A percentile compares a stretch with the other conserved stretches of the same genome.
Evolutionary conservation across 2,888 invertebrate species (phyloP).

Genomic region (Heliconius hortense): DNA sequence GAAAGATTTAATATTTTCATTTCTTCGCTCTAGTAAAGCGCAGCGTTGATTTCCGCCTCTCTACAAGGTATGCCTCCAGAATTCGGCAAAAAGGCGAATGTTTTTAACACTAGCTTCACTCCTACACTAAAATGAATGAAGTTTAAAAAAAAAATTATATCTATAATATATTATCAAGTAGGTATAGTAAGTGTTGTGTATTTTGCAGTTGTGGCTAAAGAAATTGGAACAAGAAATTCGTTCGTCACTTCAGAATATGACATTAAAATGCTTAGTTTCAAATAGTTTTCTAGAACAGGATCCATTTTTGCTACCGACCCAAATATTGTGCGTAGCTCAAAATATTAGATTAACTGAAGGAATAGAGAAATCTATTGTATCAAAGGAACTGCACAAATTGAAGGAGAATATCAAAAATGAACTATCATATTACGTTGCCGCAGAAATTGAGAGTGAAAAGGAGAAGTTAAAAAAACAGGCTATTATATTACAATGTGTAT

Average conservation of each 20-base stretch:
- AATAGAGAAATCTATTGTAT: slow-evolving; percentile 89
- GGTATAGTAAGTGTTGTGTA: too few species aligned
- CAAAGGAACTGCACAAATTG: slow-evolving; percentile 83
- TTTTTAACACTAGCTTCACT: too few species aligned
- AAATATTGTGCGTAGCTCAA: slow-evolving; percentile 93
- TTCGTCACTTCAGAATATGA: slow-evolving; percentile 84
- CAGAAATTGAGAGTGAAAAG: slow-evolving; percentile 81
- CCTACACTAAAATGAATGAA: too few species aligned
- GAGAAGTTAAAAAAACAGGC: slow-evolving; percentile 94
- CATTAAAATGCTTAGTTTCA: slow-evolving; percentile 79
- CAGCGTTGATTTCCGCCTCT: too few species aligned
- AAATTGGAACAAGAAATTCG: slow-evolving; percentile 92
- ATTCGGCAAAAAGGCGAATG: too few species aligned
- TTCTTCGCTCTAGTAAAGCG: too few species aligned
- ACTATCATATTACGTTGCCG: slow-evolving; percentile 73
- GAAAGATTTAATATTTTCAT: too few species aligned
- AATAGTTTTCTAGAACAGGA: slow-evolving; percentile 75
- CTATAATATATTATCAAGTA: too few species aligned
- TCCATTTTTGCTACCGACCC: slow-evolving; percentile 82
- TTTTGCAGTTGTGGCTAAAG: slow-evolving; percentile 86
- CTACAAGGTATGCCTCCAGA: too few species aligned
- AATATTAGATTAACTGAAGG: slow-evolving; percentile 92
- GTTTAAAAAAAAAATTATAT: too few species aligned
- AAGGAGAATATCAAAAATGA: slow-evolving; percentile 78
- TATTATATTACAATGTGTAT: slow-evolving; percentile 95